phyloP scores from a whole-genome alignment of 2,113 vertebrate genomes.

The Lagopus leucura region DNA sequence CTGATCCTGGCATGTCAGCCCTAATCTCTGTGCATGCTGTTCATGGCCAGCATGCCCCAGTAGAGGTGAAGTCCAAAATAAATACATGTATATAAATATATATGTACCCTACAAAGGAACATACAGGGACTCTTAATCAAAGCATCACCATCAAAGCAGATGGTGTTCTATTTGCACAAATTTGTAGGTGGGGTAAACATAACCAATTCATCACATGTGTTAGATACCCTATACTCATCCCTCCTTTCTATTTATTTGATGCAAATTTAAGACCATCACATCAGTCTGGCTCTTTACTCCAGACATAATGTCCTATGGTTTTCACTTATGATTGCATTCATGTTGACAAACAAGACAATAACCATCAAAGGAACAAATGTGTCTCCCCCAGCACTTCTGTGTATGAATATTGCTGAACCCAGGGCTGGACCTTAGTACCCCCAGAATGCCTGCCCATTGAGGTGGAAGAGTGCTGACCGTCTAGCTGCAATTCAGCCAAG shows the following conservation, averaged over 20 bases:
- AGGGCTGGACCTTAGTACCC: not conserved
- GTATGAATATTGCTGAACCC: not conserved
- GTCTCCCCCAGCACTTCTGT: not conserved
- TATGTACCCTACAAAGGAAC: not conserved
- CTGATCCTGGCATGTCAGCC: not conserved
- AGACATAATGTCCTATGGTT: not conserved
- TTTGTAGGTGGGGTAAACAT: not conserved
- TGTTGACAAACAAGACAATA: not conserved
- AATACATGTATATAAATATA: not conserved
- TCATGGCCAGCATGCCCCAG: not conserved
- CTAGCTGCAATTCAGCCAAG: not conserved
- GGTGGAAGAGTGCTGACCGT: not conserved
- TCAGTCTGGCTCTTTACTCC: not conserved
- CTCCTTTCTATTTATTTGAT: not conserved
- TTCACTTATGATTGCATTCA: not conserved
- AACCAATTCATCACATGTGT: accelerated
- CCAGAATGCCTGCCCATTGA: accelerated
- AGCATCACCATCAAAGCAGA: not conserved
- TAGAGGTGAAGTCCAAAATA: not conserved
- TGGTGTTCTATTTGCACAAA: not conserved
- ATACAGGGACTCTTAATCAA: not conserved
- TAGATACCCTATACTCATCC: not conserved
- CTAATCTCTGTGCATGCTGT: not conserved
- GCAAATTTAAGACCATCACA: not conserved
- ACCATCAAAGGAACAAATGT: not conserved